Conservation (phyloP, 2,888 invertebrate genomes). For the Thalpophila matura region DNA sequence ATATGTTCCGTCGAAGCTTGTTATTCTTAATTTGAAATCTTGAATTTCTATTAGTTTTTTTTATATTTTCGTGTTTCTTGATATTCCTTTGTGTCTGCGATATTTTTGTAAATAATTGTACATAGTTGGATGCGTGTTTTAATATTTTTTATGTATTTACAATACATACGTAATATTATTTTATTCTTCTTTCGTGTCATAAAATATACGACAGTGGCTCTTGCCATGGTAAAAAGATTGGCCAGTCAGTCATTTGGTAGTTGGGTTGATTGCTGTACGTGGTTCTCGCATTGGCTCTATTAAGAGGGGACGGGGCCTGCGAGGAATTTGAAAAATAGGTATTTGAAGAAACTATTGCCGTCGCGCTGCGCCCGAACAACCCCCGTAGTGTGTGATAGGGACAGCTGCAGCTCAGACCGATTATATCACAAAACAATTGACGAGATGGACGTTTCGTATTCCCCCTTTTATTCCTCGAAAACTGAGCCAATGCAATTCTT, state of each 20-base stretch:
- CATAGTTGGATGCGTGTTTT: not conserved
- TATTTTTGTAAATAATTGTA: constrained; percentile 13
- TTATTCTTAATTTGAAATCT: constrained; percentile 31
- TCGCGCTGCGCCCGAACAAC: too few relatives aligned
- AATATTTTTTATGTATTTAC: not conserved
- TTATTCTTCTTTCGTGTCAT: not conserved
- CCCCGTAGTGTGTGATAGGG: too few relatives aligned
- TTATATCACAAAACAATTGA: too few relatives aligned
- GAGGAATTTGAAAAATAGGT: too few relatives aligned
- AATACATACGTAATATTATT: not conserved
- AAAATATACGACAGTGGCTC: not conserved
- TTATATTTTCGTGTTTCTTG: constrained; percentile 21
- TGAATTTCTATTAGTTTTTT: constrained; percentile 29
- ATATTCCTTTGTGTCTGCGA: not conserved
- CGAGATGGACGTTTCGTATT: too few relatives aligned
- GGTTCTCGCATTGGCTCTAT: too few relatives aligned
- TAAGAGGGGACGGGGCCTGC: too few relatives aligned
- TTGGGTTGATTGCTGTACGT: too few relatives aligned
- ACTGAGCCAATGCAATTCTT: too few relatives aligned
- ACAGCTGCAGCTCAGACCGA: too few relatives aligned
- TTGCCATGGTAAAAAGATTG: not conserved
- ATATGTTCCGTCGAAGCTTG: constrained; percentile 52
- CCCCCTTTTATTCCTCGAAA: too few relatives aligned
- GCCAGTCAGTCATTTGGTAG: not conserved
- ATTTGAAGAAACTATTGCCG: too few relatives aligned